Percentiles rank a stretch among this genome's conserved stretches.
Conservation (phyloP, 2,113 vertebrate genomes). For the Alouatta palliata region DNA sequence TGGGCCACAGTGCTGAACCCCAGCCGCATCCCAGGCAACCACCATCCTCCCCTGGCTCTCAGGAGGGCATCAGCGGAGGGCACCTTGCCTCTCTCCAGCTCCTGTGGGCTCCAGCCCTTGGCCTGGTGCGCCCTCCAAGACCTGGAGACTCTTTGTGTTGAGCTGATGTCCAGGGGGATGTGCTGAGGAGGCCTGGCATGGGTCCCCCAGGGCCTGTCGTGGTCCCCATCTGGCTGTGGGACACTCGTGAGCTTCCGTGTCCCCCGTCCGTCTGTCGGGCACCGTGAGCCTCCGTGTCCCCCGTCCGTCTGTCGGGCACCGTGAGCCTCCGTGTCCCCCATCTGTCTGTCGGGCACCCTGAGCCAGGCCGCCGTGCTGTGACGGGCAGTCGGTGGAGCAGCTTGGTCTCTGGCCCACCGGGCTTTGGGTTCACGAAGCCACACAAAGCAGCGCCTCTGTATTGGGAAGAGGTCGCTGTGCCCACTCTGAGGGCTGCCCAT, state of each 20-base stretch:
- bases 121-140: accelerated
- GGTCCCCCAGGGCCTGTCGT: background rate
- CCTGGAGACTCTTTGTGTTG: background rate
- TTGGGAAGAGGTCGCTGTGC: background rate
- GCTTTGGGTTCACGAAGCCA: accelerated
- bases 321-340: too few relatives aligned
- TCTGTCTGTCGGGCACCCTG: too few relatives aligned
- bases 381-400: too few relatives aligned
- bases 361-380: too few relatives aligned
- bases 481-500: background rate
- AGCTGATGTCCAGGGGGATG: background rate
- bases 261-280: too few relatives aligned
- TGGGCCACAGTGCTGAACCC: background rate
- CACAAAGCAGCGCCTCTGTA: accelerated
- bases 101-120: background rate
- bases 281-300: accelerated
- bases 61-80: background rate
- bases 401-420: background rate
- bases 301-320: too few relatives aligned
- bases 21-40: background rate
- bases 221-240: too few relatives aligned
- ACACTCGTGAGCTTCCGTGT: background rate
- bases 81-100: background rate
- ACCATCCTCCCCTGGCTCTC: background rate
- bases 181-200: too few relatives aligned